A percentile compares a stretch with the other conserved stretches of the same genome.
Conservation (phyloP, 2,888 invertebrate genomes). For the Meganola albula region DNA sequence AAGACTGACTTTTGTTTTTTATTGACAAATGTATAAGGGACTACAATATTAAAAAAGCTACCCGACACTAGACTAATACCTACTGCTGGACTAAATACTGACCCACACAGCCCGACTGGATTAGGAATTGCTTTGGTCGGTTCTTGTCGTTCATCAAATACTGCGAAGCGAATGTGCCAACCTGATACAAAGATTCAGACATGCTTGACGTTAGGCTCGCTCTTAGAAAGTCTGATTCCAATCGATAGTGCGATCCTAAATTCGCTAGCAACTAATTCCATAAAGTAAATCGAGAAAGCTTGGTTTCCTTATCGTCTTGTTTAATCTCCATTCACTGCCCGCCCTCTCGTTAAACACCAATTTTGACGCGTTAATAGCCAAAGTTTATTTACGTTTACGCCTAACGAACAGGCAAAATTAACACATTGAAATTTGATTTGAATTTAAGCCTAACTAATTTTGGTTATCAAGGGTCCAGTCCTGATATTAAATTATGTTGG, state of each 20-base stretch:
- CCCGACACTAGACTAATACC: too few species aligned
- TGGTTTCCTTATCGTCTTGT: conserved; percentile 62
- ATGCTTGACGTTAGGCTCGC: too few species aligned
- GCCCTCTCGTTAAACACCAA: conserved; percentile 66
- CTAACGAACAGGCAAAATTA: conserved; percentile 53
- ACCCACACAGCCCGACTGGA: too few species aligned
- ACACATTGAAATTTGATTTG: conserved; percentile 48
- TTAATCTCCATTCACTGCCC: conserved; percentile 68
- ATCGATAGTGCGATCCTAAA: conserved; percentile 33
- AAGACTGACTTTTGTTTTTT: too few species aligned
- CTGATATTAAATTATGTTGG: too few species aligned
- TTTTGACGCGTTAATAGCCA: conserved; percentile 69
- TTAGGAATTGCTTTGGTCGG: too few species aligned
- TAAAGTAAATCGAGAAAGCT: conserved; percentile 62
- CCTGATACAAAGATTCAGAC: too few species aligned
- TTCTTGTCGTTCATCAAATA: too few species aligned
- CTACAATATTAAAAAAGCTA: too few species aligned
- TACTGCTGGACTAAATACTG: too few species aligned
- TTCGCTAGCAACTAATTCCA: conserved; percentile 56
- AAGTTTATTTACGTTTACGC: conserved; percentile 57
- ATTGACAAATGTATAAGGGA: too few species aligned
- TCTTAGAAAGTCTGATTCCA: too few species aligned
- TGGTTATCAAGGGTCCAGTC: conserved; percentile 19
- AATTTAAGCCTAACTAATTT: conserved; percentile 32
- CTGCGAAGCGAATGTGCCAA: conserved; percentile 13